Evolutionary conservation across 1,140 invertebrate species (phyloP).

Genomic region (Drosophila sucinea): DNA sequence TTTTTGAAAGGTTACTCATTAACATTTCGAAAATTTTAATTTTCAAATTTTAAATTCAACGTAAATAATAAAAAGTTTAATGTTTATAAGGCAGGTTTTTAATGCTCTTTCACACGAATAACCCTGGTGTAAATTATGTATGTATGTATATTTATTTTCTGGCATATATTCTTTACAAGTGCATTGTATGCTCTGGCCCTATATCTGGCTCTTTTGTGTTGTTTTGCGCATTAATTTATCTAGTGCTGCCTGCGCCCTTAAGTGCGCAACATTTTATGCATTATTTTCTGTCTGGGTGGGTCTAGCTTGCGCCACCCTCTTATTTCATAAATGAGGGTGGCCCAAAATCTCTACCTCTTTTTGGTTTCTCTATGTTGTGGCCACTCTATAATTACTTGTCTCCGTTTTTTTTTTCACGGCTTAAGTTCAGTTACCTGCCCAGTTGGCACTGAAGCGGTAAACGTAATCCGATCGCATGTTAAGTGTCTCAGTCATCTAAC

Average conservation of each 20-base stretch:
- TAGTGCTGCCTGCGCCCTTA: constrained; percentile 27
- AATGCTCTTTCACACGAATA: background rate
- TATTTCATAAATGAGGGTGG: background rate
- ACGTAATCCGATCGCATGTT: constrained; percentile 77
- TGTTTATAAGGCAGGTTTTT: too few species aligned
- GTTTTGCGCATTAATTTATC: constrained; percentile 5
- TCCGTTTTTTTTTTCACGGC: constrained; percentile 24
- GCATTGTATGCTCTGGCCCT: constrained; percentile 5
- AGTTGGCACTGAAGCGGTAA: constrained; percentile 61
- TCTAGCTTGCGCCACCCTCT: background rate
- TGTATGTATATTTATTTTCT: background rate
- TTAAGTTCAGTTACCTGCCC: constrained; percentile 72
- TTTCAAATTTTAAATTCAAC: too few species aligned
- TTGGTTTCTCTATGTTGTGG: constrained; percentile 23
- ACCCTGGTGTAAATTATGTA: background rate
- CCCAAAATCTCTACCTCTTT: background rate
- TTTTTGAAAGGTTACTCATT: too few species aligned
- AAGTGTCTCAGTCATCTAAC: constrained; percentile 44
- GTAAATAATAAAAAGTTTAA: too few species aligned
- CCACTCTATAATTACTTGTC: constrained; percentile 55
- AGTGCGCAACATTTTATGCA: constrained; percentile 54
- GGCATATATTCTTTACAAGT: constrained; percentile 33
- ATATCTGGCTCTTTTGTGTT: constrained; percentile 8
- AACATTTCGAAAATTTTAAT: too few species aligned
- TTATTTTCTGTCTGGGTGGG: constrained; percentile 26